A percentile compares a stretch with the other conserved stretches of the same genome.
Evolutionary conservation across 2,113 vertebrate species (phyloP).

Genomic region (Peromyscus californicus): DNA sequence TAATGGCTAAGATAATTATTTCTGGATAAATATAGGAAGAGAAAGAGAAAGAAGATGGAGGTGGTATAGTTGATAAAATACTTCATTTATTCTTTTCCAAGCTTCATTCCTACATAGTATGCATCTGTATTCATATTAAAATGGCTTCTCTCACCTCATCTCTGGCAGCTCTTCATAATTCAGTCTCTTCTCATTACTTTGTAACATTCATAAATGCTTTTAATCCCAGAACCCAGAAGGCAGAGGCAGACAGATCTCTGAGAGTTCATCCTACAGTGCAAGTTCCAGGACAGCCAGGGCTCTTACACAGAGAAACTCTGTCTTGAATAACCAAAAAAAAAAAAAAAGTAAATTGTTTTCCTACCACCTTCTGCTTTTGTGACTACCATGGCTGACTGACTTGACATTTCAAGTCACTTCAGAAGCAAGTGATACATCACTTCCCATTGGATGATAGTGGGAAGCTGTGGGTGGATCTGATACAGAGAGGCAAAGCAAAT

Average conservation of each 20-base stretch:
- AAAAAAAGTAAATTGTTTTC: neutral
- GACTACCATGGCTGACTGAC: neutral
- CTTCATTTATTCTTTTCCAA: neutral
- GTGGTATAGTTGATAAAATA: slow-evolving; percentile 36
- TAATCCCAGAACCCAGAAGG: no score
- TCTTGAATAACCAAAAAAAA: no score
- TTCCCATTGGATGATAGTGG: neutral
- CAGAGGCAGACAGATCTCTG: no score
- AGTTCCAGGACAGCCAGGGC: no score
- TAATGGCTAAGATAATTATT: neutral
- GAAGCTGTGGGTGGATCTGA: neutral
- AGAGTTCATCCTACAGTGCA: no score
- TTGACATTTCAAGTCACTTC: neutral
- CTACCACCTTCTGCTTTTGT: slow-evolving; percentile 17
- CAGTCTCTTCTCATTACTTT: slow-evolving; percentile 54
- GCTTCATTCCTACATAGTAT: neutral
- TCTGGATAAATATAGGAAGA: neutral
- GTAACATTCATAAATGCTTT: neutral
- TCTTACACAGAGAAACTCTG: no score
- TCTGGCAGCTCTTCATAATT: slow-evolving; percentile 9
- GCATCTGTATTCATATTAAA: slow-evolving; percentile 52
- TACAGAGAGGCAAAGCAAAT: neutral
- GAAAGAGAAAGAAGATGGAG: neutral
- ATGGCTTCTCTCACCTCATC: slow-evolving; percentile 34
- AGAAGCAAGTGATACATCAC: neutral